Evolutionary conservation across 2,888 invertebrate genomes (phyloP), one percentile per base, ranked within the genome.

Genomic region (Athetis lepigone): DNA sequence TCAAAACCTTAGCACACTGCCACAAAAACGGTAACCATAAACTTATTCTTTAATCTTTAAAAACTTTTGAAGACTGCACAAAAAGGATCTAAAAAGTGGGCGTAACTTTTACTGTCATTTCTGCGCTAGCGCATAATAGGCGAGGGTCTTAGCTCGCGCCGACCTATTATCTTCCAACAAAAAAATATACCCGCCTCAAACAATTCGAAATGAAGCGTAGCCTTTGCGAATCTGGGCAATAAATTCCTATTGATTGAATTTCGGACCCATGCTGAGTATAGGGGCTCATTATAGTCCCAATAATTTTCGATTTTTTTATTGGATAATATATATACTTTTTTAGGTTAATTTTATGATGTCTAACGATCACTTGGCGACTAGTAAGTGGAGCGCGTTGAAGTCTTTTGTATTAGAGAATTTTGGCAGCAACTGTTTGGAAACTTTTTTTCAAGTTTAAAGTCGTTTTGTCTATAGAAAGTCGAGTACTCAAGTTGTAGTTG

Each of bases 161-260:
- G 89, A 82, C 85, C 90, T 90, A 92, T 94, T 93, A 92, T 91
- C 81, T 74, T 69, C 52, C 68, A 79, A 80, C 82, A 84, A 87
- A 83, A 85, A 84, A 81, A 60, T 58, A 37, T 68, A 60, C 74
- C 83, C 86, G 87, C 88, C 87, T 86, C 83, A 80, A 42, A 92
- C 90, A 90, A 90, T 92, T 87, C 80, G 85, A 92, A 91, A 90
- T 85, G 89, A 91, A 90, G 89, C 91, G 90, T 89, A 88, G 85
- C 92, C 93, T 92, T 91, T 88, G 94, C 94, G 88, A 94, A 95
- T 94, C 88, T 90, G 88, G 92, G 90, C 91, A 94, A 95, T 94
- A 95, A 94, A 95, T 93, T 93, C 86, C 87, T 90, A 89, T 94
- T 94, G 94, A 94, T 94, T 90, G 92, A 92, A 92, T 92, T 93